Evolutionary conservation across 2,888 invertebrate species (phyloP), one percentile per base, ranked within the genome.

Genomic region (Lithophane ornitopus): DNA sequence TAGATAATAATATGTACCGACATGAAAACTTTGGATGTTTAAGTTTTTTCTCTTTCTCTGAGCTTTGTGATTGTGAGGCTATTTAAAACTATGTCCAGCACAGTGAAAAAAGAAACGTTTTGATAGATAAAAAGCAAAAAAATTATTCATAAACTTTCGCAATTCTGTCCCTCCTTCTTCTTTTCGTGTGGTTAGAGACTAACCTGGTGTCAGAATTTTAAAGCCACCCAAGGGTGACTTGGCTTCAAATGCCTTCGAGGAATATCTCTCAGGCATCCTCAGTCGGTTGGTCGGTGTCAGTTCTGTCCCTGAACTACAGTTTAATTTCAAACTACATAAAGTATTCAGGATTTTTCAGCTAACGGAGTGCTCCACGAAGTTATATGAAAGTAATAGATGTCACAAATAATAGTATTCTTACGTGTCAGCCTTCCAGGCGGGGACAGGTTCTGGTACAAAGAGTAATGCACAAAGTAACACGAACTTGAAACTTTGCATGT

Each of bases 351-450:
- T 67, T 22, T 72, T 69, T 72, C 59, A 76, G 46, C n/a, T 44
- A 49, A 39, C 41, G 16, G 71, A 54, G 63, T 62, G 56, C 28
- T 76, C 22, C 7, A 14, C 52, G 26, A 74, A 39, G n/a, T 22
- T 59, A 11, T 44, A 28, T 70, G 14, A 61, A 70, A 69, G 28
- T 62, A 61, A 54, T 26, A 80, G 22, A 34, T 58, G 14, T 58
- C n/a, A 70, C 61, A 68, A 63, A 78, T 71, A 66, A 76, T 58
- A 74, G 49, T 68, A 81, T 82, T 78, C 94, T 94, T 89, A 94
- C 94, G 91, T 91, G 86, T 94, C 93, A 73, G 91, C 91, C 89
- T 91, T 94, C 92, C 92, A 94, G 44, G 95, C 95, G 56, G 95
- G 93, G 69, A 89, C 90, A 52, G 95, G 94, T 67, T 94, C 93